Percentiles rank a stretch among this genome's conserved stretches.
Evolutionary conservation across 2,113 vertebrate genomes (phyloP).

Genomic region (Cromileptes altivelis): DNA sequence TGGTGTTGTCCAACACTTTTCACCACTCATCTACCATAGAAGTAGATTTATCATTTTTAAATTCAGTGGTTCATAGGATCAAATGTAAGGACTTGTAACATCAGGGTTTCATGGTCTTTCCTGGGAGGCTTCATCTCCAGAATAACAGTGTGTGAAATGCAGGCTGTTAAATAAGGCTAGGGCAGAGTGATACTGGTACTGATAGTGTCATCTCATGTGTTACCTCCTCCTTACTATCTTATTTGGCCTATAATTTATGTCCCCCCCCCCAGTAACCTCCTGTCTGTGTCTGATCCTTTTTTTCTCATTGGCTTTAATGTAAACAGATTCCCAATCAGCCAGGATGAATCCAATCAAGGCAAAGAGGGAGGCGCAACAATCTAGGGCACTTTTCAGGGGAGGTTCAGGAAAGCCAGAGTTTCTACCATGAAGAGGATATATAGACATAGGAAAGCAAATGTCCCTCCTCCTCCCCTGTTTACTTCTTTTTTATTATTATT

Average conservation of each 20-base stretch:
- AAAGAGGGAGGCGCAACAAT: conserved; percentile 74
- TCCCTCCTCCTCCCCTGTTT: conserved; percentile 31
- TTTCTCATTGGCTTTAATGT: conserved; percentile 70
- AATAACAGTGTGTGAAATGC: conserved; percentile 46
- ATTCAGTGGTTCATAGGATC: not conserved
- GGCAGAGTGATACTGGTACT: conserved; percentile 40
- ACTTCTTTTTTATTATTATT: conserved; percentile 24
- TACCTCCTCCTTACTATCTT: conserved; percentile 57
- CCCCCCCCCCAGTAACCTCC: conserved; percentile 38
- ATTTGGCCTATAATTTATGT: conserved; percentile 46
- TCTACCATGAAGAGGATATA: conserved; percentile 8
- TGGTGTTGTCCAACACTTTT: no score
- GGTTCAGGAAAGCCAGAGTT: conserved; percentile 21
- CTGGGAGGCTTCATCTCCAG: conserved; percentile 26
- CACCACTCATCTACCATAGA: no score
- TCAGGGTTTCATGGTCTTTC: not conserved
- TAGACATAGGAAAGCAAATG: conserved; percentile 65
- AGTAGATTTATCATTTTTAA: not conserved
- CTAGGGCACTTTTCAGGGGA: conserved; percentile 75
- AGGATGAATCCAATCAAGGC: conserved; percentile 81
- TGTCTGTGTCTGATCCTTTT: conserved; percentile 64
- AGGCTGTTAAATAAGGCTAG: conserved; percentile 43
- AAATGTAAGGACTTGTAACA: not conserved
- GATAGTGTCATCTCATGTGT: conserved; percentile 58
- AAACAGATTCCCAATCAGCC: conserved; percentile 82